These are phyloP conservation scores for Rhineura floridana DNA, from an alignment of 2,113 vertebrate species.

Conservation along the genomic window DNA sequence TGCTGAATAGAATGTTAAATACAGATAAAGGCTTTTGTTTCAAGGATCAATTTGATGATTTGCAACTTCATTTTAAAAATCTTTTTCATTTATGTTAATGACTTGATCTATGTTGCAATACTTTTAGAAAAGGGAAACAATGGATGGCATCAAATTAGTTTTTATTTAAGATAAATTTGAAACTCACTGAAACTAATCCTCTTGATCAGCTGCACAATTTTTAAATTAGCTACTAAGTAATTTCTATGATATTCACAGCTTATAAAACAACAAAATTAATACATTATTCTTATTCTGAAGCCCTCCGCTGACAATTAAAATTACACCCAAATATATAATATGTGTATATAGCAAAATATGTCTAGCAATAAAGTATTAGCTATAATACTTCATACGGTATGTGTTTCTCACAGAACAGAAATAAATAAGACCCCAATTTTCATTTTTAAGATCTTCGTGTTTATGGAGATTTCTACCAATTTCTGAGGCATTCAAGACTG, in stretches of 20 bases:
- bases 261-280: constrained; percentile 50
- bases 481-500: neutral
- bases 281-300: neutral
- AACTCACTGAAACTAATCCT: constrained; percentile 43
- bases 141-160: constrained; percentile 67
- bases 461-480: neutral
- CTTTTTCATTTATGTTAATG: constrained; percentile 65
- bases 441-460: fast-evolving
- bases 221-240: constrained; percentile 52
- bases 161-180: constrained; percentile 67
- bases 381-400: neutral
- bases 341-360: neutral
- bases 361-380: constrained; percentile 14
- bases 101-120: constrained; percentile 63
- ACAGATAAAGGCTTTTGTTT: constrained; percentile 62
- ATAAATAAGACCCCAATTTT: neutral
- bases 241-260: constrained; percentile 25
- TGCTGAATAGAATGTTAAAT: constrained; percentile 62
- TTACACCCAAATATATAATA: constrained; percentile 13
- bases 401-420: neutral
- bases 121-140: constrained; percentile 57
- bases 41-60: constrained; percentile 63
- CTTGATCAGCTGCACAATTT: constrained; percentile 56
- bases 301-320: neutral
- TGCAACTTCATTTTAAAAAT: constrained; percentile 54